A percentile compares a stretch with the other conserved stretches of the same genome.
These are phyloP conservation scores for Drosophila fungiperda DNA, from an alignment of 2,888 invertebrate genomes.

Conservation along the genomic window DNA sequence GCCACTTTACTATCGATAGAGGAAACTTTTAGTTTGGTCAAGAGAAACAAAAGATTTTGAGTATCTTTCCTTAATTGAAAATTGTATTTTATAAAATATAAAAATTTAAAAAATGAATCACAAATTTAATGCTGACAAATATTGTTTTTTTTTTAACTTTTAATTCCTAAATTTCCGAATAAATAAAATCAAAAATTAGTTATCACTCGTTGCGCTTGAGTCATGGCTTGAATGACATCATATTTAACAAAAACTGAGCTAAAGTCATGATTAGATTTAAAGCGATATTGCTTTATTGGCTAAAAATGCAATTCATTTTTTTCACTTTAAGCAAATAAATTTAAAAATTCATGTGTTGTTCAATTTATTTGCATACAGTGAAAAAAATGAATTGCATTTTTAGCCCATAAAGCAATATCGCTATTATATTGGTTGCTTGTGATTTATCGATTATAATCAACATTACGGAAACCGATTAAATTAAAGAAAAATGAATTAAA, in stretches of 20 bases:
- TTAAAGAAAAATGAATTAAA: not conserved
- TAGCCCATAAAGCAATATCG: not conserved
- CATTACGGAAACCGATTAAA: not conserved
- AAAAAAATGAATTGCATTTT: not conserved
- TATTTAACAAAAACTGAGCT: not conserved
- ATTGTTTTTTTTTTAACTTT: not conserved
- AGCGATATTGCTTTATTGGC: not conserved
- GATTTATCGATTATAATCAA: not conserved
- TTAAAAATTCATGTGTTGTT: not conserved
- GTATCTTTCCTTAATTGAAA: not conserved
- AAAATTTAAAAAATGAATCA: constrained; percentile 37
- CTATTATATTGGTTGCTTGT: not conserved
- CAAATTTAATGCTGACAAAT: constrained; percentile 9
- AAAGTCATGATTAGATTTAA: constrained; percentile 15
- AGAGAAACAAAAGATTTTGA: constrained; percentile 10
- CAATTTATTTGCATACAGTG: not conserved
- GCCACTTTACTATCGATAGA: constrained; percentile 24
- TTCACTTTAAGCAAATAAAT: constrained; percentile 2
- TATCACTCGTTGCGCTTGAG: constrained; percentile 29
- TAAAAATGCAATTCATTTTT: not conserved
- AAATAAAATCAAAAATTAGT: constrained; percentile 13
- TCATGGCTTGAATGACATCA: constrained; percentile 40
- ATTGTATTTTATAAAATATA: constrained; percentile 1
- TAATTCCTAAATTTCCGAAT: constrained; percentile 20
- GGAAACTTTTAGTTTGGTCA: constrained; percentile 2